Conservation (phyloP, 2,113 vertebrate genomes). For the Circaetus cinerascens region DNA sequence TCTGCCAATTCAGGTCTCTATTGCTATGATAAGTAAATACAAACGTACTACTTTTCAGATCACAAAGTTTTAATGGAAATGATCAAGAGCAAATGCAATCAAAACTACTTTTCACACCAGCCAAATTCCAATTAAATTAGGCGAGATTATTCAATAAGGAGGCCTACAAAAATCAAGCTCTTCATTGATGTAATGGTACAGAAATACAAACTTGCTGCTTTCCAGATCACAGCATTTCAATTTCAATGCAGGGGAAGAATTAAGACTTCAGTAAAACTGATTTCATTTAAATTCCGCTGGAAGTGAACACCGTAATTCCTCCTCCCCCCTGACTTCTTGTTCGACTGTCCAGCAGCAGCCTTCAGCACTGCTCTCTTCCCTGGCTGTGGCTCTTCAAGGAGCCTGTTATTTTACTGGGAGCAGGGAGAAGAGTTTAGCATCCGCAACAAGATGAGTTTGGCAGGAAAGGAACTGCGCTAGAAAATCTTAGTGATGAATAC, state of each 20-base stretch:
- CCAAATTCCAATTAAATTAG: slow-evolving; percentile 18
- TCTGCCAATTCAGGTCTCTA: not conserved
- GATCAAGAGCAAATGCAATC: slow-evolving; percentile 14
- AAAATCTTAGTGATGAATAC: not conserved
- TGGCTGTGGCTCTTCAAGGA: not conserved
- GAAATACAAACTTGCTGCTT: slow-evolving; percentile 12
- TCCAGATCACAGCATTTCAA: not conserved
- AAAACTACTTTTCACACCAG: not conserved
- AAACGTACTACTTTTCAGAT: slow-evolving; percentile 18
- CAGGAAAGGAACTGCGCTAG: not conserved
- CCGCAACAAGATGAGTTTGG: not conserved
- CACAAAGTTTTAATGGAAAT: slow-evolving; percentile 24
- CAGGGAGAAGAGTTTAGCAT: not conserved
- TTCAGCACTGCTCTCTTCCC: not conserved
- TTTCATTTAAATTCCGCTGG: not conserved
- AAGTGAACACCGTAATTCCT: not conserved
- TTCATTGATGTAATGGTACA: not conserved
- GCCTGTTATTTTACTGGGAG: not conserved
- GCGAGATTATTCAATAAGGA: not conserved
- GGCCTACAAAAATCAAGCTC: not conserved
- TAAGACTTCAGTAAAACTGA: not conserved
- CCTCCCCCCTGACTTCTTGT: not conserved
- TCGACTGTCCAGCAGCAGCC: not conserved
- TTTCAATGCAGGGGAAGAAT: not conserved
- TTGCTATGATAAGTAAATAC: slow-evolving; percentile 19